Base-by-base conservation (phyloP, 2,113 vertebrate genomes). In the Tricholaema leucomelas region DNA sequence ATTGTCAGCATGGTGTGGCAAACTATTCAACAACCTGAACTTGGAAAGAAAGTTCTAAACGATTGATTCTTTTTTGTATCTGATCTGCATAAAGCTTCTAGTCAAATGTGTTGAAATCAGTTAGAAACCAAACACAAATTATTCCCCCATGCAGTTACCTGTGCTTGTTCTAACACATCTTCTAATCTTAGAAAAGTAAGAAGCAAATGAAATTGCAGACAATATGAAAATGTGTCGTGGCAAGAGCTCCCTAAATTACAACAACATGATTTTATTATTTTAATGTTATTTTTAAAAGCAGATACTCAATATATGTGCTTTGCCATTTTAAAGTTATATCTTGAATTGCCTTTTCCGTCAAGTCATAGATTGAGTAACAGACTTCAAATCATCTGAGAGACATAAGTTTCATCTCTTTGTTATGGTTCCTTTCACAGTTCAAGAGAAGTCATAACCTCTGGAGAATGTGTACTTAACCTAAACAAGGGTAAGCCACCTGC, bases 1-100 rank as follows among this genome's bases (percentile, higher is more conserved):
- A 94, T 70, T 94, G 64, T 81, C 92, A 91, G 80, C 85, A 90
- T 79, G 92, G 21, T 86, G 33, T 90, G 38, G 66, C 30, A 90
- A 95, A 88, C 76, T 93, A 74, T 84, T 86, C 85, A 93, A 88
- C 61, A 91, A 73, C 80, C 86, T 92, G 65, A 86, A 79, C 61
- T 90, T 59, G 20, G 9, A 85, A 52, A 69, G 31, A 66, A 91
- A 91, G 59, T 84, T 94, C n/a, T 74, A 83, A 82, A 59, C 72
- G 31, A 73, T n/a, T 87, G 67, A 78, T 84, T 84, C 23, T 65
- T 92, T 74, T n/a, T 84, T 70, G 66, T 75, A 33, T 28, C 13
- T 81, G 30, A 5, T 75, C 61, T 78, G 35, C 60, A 88, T 87
- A 92, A 84, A 91, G 50, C 40, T 65, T 17, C 12, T 81, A 77